These are phyloP conservation scores for Peromyscus eremicus DNA, from an alignment of 2,797 vertebrate genomes.

Conservation along the genomic window DNA sequence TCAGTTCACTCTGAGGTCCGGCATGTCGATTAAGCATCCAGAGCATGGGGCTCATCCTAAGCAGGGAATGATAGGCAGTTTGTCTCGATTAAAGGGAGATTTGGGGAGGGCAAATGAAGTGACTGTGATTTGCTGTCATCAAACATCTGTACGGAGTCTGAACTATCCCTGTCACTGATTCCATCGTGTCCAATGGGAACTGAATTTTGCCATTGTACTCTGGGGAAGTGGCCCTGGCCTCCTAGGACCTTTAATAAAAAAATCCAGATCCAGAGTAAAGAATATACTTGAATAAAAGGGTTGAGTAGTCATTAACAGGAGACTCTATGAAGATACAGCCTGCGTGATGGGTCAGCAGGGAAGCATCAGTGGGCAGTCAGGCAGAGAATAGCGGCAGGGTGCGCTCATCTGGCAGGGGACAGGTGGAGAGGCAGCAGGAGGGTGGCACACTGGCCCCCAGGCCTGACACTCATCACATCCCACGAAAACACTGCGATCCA, in stretches of 20 bases:
- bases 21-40: not conserved
- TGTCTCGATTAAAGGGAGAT: not conserved
- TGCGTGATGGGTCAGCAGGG: constrained; percentile 74
- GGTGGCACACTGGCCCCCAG: constrained; percentile 64
- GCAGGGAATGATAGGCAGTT: not conserved
- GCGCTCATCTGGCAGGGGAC: constrained; percentile 81
- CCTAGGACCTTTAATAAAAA: not conserved
- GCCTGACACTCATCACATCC: constrained; percentile 87
- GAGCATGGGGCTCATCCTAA: not conserved
- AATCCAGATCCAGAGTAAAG: constrained; percentile 5
- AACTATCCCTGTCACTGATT: not conserved
- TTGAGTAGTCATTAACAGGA: constrained; percentile 42
- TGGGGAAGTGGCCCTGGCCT: not conserved
- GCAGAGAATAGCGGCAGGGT: constrained; percentile 70
- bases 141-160: not conserved
- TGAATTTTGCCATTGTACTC: not conserved
- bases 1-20: not conserved
- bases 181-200: not conserved
- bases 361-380: constrained; percentile 76
- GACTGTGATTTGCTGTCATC: not conserved
- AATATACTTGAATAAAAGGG: constrained; percentile 14
- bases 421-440: constrained; percentile 86
- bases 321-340: constrained; percentile 34
- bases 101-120: constrained; percentile 2
- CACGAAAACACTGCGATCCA: constrained; percentile 79